Evolutionary conservation across 1,140 invertebrate genomes (phyloP).

Genomic region (Chymomyza costata): DNA sequence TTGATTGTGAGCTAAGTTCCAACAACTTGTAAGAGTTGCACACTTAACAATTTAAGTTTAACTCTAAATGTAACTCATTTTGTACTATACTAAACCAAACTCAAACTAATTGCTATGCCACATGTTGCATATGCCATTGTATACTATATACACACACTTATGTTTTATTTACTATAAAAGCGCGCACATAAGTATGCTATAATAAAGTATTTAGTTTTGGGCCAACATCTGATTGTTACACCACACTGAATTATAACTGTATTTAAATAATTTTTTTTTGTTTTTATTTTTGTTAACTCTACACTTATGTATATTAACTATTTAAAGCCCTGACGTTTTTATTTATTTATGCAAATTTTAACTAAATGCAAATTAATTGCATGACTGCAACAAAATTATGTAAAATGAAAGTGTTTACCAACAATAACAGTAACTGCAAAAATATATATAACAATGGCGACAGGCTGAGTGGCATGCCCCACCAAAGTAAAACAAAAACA

Average conservation of each 20-base stretch:
- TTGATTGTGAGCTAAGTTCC: slow-evolving; percentile 71
- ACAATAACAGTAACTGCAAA: slow-evolving; percentile 31
- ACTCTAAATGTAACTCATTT: slow-evolving; percentile 61
- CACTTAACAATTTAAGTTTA: slow-evolving; percentile 40
- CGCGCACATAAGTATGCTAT: slow-evolving; percentile 22
- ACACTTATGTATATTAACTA: no score
- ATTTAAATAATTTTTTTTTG: slow-evolving; percentile 7
- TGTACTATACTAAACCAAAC: slow-evolving; percentile 66
- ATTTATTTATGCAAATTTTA: slow-evolving; percentile 74
- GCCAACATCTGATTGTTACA: not conserved
- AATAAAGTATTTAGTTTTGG: not conserved
- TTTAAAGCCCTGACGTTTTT: slow-evolving; percentile 15
- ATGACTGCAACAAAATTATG: slow-evolving; percentile 34
- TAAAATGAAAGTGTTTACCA: slow-evolving; percentile 62
- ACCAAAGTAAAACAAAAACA: slow-evolving; percentile 23
- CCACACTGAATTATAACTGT: not conserved
- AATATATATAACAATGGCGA: slow-evolving; percentile 24
- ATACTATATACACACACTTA: no score
- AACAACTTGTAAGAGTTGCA: not conserved
- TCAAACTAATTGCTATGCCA: slow-evolving; percentile 52
- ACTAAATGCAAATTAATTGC: slow-evolving; percentile 70
- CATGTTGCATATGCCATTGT: no score
- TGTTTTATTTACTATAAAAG: no score
- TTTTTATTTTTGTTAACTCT: no score
- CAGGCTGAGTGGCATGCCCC: no score